Evolutionary conservation across 1,140 invertebrate genomes (phyloP), one percentile per base, ranked within the genome.

Genomic region (Popillia japonica): DNA sequence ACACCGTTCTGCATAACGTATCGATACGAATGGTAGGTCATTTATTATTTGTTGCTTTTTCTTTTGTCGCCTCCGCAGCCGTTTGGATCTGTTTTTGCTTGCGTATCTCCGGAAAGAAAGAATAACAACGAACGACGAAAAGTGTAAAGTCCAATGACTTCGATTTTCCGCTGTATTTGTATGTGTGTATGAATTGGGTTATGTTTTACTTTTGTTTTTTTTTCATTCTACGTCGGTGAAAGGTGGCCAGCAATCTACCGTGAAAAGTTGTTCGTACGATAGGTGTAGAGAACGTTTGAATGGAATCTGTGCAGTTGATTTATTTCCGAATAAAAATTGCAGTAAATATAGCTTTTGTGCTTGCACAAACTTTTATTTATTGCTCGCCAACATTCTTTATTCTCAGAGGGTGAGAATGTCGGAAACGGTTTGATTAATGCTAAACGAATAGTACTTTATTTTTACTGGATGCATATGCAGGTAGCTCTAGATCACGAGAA

Each of bases 31-130:
- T 34, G 61, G 61, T 68, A 34, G 61, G 20, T 34, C 61, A 68
- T 68, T 68, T 34, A 22, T 68, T 68, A 68, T 68, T 68, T 68
- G 61, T 68, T 68, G 61, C 48, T 55, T 68, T 68, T 68, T 68
- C 61, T 34, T 34, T 68, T 68, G 61, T 68, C 61, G 61, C 27
- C 22, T 68, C 48, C 48, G 48, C 17, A 55, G 22, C 27, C 61
- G 61, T 27, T 68, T 48, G 10, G 44, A 17, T 17, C n/a, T 10
- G 20, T 68, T 68, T 34, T 68, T 68, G 11, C 61, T 34, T 17
- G 11, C 22, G 22, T 34, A 23, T 68, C 61, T 68, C 10, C 22
- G 61, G 11, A 68, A 68, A 27, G 61, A 27, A 27, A 27, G 61
- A 23, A 68, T 34, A 68, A 68, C 61, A 27, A 10, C 27, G 61